Evolutionary conservation across 2,888 invertebrate genomes (phyloP).

Genomic region (Cacoxenus indagator): DNA sequence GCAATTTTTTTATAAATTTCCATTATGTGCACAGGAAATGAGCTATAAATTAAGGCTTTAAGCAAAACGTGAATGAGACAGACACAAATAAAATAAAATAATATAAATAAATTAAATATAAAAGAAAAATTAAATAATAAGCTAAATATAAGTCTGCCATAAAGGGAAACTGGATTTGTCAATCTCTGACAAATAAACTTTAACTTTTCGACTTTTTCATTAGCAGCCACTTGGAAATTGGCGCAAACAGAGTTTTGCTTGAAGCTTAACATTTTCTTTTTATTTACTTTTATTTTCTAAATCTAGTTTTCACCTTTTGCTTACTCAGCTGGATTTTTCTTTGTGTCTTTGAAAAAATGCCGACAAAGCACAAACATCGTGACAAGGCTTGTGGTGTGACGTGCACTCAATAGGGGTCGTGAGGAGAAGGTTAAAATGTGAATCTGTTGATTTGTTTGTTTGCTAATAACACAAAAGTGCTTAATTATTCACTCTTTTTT

Average conservation of each 20-base stretch:
- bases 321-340: neutral
- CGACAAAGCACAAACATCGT: slow-evolving; percentile 13
- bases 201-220: slow-evolving; percentile 1
- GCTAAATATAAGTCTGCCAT: too few species aligned
- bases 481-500: neutral
- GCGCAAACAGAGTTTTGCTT: slow-evolving; percentile 3
- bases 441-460: neutral
- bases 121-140: too few species aligned
- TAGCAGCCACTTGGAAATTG: slow-evolving; percentile 15
- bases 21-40: too few species aligned
- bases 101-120: too few species aligned
- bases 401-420: neutral
- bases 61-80: too few species aligned
- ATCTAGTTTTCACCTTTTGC: neutral
- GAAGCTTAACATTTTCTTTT: neutral
- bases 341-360: slow-evolving; percentile 5
- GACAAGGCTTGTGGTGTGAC: neutral
- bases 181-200: neutral
- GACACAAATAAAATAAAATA: too few species aligned
- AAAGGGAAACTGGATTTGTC: neutral
- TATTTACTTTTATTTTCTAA: neutral
- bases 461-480: neutral
- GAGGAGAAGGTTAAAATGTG: neutral
- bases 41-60: too few species aligned
- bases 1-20: too few species aligned